Conservation (phyloP, 2,113 vertebrate genomes). For the Chauna torquata region DNA sequence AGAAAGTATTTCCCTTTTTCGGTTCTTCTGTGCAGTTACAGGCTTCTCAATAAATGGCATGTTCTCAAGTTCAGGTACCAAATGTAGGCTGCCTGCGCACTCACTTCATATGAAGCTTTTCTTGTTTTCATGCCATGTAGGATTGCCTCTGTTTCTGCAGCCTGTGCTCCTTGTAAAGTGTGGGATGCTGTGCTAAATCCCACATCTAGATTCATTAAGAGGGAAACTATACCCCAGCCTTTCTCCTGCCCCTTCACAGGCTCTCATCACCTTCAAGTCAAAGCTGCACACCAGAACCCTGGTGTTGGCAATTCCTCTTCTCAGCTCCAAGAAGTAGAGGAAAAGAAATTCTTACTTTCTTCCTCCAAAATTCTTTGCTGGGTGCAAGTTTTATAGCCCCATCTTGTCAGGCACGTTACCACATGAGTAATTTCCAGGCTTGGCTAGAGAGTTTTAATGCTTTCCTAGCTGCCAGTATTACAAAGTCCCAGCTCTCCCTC, state of each 20-base stretch:
- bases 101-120: background rate
- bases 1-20: background rate
- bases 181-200: background rate
- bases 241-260: background rate
- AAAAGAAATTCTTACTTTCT: background rate
- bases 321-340: background rate
- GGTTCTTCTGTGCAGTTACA: background rate
- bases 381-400: background rate
- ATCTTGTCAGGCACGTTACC: background rate
- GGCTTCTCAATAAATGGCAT: background rate
- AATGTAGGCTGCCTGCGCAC: background rate
- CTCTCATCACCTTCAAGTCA: background rate
- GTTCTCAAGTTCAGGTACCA: background rate
- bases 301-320: background rate
- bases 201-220: background rate
- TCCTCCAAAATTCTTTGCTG: background rate
- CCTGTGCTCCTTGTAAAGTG: background rate
- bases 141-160: background rate
- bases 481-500: background rate
- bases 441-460: fast-evolving
- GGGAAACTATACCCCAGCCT: background rate
- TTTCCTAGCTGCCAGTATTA: background rate
- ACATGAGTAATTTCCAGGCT: background rate
- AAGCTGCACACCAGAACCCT: background rate
- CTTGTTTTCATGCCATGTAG: background rate